Percentiles rank a stretch among this genome's conserved stretches.
phyloP scores from a whole-genome alignment of 2,797 vertebrate species.

The Cetoscarus ocellatus region DNA sequence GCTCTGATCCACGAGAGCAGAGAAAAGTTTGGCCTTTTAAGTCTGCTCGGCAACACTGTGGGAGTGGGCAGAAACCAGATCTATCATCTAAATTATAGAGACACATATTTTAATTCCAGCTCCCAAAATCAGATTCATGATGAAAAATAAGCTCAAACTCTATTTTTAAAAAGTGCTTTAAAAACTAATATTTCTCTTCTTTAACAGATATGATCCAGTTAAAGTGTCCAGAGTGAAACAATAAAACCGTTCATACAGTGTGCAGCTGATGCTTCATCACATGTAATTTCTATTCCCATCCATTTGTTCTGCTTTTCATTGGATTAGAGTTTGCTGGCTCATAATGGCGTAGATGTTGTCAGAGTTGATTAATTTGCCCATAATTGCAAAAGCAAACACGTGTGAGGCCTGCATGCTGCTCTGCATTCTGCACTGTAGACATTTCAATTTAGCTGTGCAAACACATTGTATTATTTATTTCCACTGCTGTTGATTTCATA shows the following conservation, averaged over 20 bases:
- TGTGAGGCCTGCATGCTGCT: constrained; percentile 6
- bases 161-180: constrained; percentile 3
- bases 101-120: constrained; percentile 32
- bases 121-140: constrained; percentile 40
- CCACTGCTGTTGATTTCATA: background rate
- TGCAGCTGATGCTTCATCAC: constrained; percentile 31
- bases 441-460: background rate
- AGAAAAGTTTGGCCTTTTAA: constrained; percentile 45
- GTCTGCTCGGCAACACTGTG: constrained; percentile 40
- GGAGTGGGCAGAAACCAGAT: constrained; percentile 36
- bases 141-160: constrained; percentile 26
- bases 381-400: constrained; percentile 45
- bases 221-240: constrained; percentile 17
- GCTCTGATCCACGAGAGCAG: constrained; percentile 42
- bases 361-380: constrained; percentile 38
- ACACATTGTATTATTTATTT: background rate
- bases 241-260: background rate
- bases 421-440: background rate
- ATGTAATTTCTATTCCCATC: constrained; percentile 30
- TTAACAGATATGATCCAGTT: constrained; percentile 15
- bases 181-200: background rate
- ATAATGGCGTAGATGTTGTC: constrained; percentile 29
- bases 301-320: constrained; percentile 29
- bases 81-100: constrained; percentile 49
- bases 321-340: constrained; percentile 38